Conservation (phyloP, 2,113 vertebrate species). For the Syrmaticus mikado region DNA sequence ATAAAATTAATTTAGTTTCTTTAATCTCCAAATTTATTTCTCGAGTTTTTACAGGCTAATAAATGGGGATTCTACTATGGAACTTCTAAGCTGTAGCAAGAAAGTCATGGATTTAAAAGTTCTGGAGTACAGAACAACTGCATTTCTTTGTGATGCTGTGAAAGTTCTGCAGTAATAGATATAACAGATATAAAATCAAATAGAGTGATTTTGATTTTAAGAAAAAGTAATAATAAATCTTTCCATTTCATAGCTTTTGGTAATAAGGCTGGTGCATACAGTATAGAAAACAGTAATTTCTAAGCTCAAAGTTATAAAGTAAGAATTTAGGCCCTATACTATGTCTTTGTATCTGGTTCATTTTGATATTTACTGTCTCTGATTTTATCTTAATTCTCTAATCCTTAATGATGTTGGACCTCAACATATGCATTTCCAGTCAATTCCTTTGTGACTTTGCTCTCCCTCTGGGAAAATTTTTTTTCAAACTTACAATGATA, state of each 20-base stretch:
- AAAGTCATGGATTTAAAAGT: slow-evolving; percentile 6
- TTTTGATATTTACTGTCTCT: not conserved
- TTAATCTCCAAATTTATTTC: not conserved
- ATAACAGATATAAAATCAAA: not conserved
- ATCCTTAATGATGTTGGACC: not conserved
- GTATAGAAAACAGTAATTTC: not conserved
- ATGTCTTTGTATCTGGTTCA: not conserved
- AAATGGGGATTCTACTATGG: not conserved
- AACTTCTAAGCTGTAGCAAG: not conserved
- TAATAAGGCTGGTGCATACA: not conserved
- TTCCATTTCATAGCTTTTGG: not conserved
- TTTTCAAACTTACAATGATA: not conserved
- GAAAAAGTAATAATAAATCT: not conserved
- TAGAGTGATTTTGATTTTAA: not conserved
- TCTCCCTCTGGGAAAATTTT: not conserved
- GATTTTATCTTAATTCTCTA: not conserved
- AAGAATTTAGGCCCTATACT: not conserved
- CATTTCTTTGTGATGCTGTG: not conserved
- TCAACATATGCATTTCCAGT: not conserved
- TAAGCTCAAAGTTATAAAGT: slow-evolving; percentile 6
- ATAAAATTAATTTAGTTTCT: not conserved
- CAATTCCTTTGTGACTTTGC: not conserved
- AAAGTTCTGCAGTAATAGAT: not conserved
- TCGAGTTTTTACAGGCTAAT: not conserved
- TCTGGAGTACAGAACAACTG: not conserved